Evolutionary conservation across 2,888 invertebrate species (phyloP), one percentile per base, ranked within the genome.

Genomic region (Ophraella communa): DNA sequence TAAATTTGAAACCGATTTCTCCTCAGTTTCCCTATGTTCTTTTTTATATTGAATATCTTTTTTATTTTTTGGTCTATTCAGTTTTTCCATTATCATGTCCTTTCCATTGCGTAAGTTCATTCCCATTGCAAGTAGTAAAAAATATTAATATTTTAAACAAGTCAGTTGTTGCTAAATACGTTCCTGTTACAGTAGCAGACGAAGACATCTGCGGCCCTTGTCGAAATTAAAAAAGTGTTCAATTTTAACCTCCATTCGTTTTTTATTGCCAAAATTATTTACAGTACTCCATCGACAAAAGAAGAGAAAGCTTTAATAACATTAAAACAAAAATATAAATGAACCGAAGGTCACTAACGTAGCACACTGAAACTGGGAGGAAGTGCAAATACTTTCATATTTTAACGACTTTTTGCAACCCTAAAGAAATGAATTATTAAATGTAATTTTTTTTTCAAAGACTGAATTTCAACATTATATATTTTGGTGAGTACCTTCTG

Each of bases 221-320:
- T 47, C n/a, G n/a, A 17, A 39, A 47, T 21, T 20, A 14, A 23
- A 23, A 27, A 51, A 51, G 14, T 51, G 52, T 21, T 17, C 17
- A 5, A 58, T 49, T 59, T 21, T 44, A 60, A 60, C 52, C 42
- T 60, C 60, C 60, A 60, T 60, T 60, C 44, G 10, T 44, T 60
- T 52, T 59, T 60, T 60, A 60, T 42, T 60, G 44, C 60, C 44
- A 60, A 60, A 52, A 60, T 52, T 60, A 60, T 60, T 52, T 52
- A 60, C 21, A 52, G 30, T 45, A 57, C 44, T 60, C 60, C 52
- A 30, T 18, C 52, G 44, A 60, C 60, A 60, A 60, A 60, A 53
- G 59, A 53, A 60, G 60, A 60, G 60, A 60, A 60, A 60, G 60
- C 60, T 51, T 51, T 4, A 24, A 27, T 27, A 51, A 51, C 17